Evolutionary conservation across 2,113 vertebrate genomes (phyloP).

Genomic region (Ceuthmochares aereus): DNA sequence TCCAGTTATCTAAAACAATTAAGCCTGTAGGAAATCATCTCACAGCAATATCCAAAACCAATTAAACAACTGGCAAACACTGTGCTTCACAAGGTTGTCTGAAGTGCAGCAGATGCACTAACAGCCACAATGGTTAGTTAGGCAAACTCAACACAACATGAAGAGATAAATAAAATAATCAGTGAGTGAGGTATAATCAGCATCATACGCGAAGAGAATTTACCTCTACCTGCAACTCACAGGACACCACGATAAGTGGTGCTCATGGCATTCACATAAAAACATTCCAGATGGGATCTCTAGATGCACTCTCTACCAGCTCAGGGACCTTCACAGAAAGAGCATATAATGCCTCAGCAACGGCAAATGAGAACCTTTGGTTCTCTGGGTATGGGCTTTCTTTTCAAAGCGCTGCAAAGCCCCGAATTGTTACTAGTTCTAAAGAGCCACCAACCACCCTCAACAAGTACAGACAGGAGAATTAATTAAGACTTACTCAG

Average conservation of each 20-base stretch:
- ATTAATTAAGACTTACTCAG: conserved; percentile 84
- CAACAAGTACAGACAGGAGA: neutral
- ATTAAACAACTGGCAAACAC: neutral
- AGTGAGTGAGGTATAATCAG: neutral
- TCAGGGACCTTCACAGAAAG: neutral
- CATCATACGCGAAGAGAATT: neutral
- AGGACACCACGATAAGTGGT: neutral
- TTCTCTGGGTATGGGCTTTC: neutral
- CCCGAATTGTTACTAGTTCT: neutral
- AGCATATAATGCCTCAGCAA: rapidly evolving
- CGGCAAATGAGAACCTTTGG: neutral
- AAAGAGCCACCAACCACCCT: neutral
- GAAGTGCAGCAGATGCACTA: neutral
- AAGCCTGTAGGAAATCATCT: neutral
- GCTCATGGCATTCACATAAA: neutral
- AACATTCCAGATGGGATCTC: neutral
- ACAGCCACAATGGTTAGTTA: neutral
- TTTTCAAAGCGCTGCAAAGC: neutral
- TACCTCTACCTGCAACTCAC: neutral
- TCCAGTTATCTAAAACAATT: neutral
- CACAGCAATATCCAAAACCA: neutral
- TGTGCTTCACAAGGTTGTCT: too few species aligned
- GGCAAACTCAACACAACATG: neutral
- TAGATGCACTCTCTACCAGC: neutral
- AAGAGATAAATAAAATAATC: neutral